Conservation (phyloP, 2,888 invertebrate species). For the Linyphia triangularis region DNA sequence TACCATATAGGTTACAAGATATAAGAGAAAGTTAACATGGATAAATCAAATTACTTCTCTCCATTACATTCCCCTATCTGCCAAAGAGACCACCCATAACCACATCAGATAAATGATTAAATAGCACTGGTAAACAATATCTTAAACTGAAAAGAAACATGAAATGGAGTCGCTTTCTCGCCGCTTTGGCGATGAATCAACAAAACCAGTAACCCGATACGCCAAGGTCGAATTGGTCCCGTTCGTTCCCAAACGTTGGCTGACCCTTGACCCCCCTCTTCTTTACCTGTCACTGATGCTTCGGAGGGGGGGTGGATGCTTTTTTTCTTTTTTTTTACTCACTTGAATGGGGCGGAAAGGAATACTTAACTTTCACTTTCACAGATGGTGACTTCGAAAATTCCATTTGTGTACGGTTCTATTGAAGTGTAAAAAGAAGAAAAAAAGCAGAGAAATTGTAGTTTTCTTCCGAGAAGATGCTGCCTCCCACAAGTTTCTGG, state of each 20-base stretch:
- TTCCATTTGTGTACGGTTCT: neutral
- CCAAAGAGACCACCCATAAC: no score
- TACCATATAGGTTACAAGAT: no score
- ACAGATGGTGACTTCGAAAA: neutral
- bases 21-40: no score
- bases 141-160: no score
- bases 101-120: no score
- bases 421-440: no score
- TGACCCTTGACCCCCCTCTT: conserved; percentile 25
- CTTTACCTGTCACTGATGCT: conserved; percentile 37
- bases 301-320: neutral
- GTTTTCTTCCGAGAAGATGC: neutral
- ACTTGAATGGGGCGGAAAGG: neutral
- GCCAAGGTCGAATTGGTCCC: conserved; percentile 24
- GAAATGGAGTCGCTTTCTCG: neutral
- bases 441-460: no score
- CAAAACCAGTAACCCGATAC: neutral
- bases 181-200: conserved; percentile 15
- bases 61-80: no score
- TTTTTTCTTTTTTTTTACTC: neutral
- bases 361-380: neutral
- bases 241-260: conserved; percentile 43
- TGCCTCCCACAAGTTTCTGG: no score
- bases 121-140: no score
- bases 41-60: no score